These are phyloP conservation scores for Microdon myrmicae DNA, from an alignment of 2,888 invertebrate genomes.

Conservation along the genomic window DNA sequence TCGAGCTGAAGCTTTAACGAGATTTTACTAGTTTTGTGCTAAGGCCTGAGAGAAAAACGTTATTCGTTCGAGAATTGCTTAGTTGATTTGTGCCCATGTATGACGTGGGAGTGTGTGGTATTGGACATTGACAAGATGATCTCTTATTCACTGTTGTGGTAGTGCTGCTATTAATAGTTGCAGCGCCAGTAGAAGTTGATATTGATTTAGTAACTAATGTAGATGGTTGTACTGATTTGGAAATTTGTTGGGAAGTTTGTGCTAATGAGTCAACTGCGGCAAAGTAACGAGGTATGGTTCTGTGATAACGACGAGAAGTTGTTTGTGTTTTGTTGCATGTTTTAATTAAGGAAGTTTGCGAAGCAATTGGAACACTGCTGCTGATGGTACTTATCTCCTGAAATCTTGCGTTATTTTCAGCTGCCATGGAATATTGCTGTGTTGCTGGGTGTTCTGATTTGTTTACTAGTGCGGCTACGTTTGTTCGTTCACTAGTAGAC, in stretches of 20 bases:
- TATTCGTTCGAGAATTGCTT: conserved; percentile 56
- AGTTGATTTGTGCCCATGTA: conserved; percentile 66
- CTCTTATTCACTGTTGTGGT: no score
- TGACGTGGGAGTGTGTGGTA: conserved; percentile 67
- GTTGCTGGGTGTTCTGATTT: conserved; percentile 36
- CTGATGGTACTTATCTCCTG: conserved; percentile 49
- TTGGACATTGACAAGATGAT: conserved; percentile 66
- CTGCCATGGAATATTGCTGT: conserved; percentile 29
- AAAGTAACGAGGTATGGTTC: conserved; percentile 67
- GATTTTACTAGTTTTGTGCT: conserved; percentile 58
- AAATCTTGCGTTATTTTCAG: conserved; percentile 30
- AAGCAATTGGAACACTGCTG: conserved; percentile 37
- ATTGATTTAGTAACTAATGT: conserved; percentile 36
- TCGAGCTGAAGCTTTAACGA: conserved; percentile 39
- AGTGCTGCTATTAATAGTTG: conserved; percentile 15
- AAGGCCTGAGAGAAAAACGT: conserved; percentile 58
- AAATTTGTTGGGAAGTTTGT: conserved; percentile 51
- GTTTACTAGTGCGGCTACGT: conserved; percentile 4
- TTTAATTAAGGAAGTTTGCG: conserved; percentile 43
- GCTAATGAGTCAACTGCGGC: conserved; percentile 62
- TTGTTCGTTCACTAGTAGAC: conserved; percentile 32
- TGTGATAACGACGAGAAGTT: conserved; percentile 65
- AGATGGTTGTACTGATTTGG: conserved; percentile 40
- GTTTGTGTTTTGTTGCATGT: conserved; percentile 61
- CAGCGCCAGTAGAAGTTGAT: conserved; percentile 14